Evolutionary conservation across 2,797 vertebrate genomes (phyloP).

Genomic region (Muscicapa striata): DNA sequence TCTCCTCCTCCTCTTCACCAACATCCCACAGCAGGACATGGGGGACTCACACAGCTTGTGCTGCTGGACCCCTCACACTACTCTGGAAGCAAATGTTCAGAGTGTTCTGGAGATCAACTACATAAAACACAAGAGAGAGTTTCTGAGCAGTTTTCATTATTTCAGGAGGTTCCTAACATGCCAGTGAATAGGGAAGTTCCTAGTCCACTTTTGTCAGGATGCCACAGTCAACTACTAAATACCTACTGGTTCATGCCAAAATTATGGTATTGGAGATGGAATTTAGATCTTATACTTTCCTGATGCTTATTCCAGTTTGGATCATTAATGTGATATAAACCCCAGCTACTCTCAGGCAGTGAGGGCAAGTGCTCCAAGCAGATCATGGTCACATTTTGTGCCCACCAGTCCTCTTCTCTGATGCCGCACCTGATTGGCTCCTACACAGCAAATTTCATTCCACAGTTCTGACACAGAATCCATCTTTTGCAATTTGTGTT

Average conservation of each 20-base stretch:
- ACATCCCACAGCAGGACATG: neutral
- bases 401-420: neutral
- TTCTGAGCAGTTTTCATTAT: neutral
- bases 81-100: neutral
- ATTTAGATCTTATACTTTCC: neutral
- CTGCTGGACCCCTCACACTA: neutral
- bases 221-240: neutral
- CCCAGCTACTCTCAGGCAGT: neutral
- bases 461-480: neutral
- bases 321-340: neutral
- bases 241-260: neutral
- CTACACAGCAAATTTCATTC: neutral
- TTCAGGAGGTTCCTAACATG: neutral
- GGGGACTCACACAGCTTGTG: neutral
- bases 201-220: neutral
- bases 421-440: neutral
- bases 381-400: no score
- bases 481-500: accelerated
- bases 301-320: neutral
- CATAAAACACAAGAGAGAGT: neutral
- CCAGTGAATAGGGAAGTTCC: neutral
- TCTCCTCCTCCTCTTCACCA: neutral
- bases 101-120: neutral
- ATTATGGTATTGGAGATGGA: neutral
- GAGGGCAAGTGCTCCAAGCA: neutral